These are phyloP conservation scores for Tricholaema leucomelas DNA, from an alignment of 2,113 vertebrate genomes.

Conservation along the genomic window DNA sequence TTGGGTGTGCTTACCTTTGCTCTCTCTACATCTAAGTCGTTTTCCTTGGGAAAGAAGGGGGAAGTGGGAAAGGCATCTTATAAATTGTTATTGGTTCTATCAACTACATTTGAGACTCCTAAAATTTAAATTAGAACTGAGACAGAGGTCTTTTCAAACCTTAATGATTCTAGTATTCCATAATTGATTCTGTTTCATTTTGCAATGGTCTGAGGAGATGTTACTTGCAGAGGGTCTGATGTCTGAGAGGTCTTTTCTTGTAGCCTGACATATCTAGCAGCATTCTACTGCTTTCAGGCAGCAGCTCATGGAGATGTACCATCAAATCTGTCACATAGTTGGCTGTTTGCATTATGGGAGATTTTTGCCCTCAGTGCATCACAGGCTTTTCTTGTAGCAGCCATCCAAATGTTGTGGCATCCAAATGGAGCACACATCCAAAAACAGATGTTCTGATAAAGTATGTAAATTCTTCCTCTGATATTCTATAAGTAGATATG, in stretches of 20 bases:
- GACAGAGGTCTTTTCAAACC: too few relatives aligned
- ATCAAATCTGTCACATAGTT: background rate
- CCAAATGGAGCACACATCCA: background rate
- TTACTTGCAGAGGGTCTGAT: background rate
- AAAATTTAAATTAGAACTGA: too few relatives aligned
- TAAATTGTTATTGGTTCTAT: too few relatives aligned
- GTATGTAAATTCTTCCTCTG: background rate
- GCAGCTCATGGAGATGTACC: background rate
- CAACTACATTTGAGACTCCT: too few relatives aligned
- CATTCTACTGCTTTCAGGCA: background rate
- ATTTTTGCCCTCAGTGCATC: background rate
- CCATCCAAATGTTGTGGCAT: background rate
- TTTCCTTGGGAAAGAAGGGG: too few relatives aligned
- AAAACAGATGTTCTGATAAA: background rate
- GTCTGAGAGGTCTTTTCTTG: background rate
- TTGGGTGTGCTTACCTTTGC: too few relatives aligned
- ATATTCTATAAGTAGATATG: background rate
- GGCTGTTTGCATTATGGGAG: background rate
- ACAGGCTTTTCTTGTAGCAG: background rate
- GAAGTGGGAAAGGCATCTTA: too few relatives aligned
- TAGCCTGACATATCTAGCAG: background rate
- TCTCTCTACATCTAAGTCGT: too few relatives aligned
- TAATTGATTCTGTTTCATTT: background rate
- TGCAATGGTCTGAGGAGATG: background rate
- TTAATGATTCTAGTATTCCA: too few relatives aligned